These are phyloP conservation scores for Channallabes apus DNA, from an alignment of 2,797 vertebrate genomes.

Conservation along the genomic window DNA sequence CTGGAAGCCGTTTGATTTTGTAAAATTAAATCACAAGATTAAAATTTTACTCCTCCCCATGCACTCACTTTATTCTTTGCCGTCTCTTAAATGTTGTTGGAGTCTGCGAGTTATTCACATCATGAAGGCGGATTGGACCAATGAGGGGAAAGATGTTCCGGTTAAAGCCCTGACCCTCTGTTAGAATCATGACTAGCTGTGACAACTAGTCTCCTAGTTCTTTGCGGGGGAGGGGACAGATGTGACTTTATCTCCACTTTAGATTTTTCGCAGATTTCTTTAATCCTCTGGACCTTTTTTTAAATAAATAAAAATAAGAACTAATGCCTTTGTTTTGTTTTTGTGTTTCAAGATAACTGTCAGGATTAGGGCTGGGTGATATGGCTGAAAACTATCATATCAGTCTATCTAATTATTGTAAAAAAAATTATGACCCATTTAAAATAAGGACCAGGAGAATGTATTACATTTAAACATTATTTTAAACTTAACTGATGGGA, in stretches of 20 bases:
- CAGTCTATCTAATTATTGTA: too few species aligned
- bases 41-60: background rate
- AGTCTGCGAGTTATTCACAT: background rate
- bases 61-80: too few species aligned
- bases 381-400: too few species aligned
- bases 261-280: constrained; percentile 74
- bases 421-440: too few species aligned
- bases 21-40: background rate
- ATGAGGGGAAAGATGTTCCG: background rate
- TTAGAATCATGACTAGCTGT: constrained; percentile 38
- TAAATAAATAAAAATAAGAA: constrained; percentile 75
- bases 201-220: constrained; percentile 16
- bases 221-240: constrained; percentile 34
- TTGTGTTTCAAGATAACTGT: too few species aligned
- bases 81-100: background rate
- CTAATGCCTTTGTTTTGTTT: background rate
- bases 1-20: background rate
- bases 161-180: constrained; percentile 42
- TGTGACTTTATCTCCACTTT: constrained; percentile 43
- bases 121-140: background rate
- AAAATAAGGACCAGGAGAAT: too few species aligned
- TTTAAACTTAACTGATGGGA: too few species aligned
- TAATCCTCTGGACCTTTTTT: constrained; percentile 73
- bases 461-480: too few species aligned
- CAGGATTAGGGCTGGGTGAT: too few species aligned